These are phyloP conservation scores for Ophiodon elongatus DNA, from an alignment of 2,113 vertebrate genomes.

Conservation along the genomic window DNA sequence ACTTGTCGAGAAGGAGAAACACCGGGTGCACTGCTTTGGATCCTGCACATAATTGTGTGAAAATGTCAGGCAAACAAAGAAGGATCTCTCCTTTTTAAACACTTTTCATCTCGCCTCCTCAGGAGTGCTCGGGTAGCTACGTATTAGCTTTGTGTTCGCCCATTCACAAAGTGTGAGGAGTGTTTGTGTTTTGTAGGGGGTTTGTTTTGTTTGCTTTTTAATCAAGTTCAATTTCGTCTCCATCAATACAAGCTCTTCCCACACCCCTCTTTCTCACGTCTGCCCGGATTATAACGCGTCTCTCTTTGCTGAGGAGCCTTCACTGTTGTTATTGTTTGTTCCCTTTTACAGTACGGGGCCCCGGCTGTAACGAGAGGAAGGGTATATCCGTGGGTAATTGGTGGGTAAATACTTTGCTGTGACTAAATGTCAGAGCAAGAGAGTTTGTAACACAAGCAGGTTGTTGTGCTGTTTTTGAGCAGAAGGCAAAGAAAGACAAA, in stretches of 20 bases:
- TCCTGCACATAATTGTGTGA: slow-evolving; percentile 79
- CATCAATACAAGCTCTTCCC: slow-evolving; percentile 37
- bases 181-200: slow-evolving; percentile 75
- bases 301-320: slow-evolving; percentile 67
- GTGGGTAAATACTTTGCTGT: slow-evolving; percentile 81
- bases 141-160: slow-evolving; percentile 68
- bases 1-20: slow-evolving; percentile 63
- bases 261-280: slow-evolving; percentile 59
- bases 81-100: slow-evolving; percentile 76
- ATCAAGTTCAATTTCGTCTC: slow-evolving; percentile 77
- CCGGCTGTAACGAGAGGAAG: slow-evolving; percentile 74
- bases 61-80: slow-evolving; percentile 82
- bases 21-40: slow-evolving; percentile 62
- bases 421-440: slow-evolving; percentile 76
- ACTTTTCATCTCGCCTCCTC: slow-evolving; percentile 74
- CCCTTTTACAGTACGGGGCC: slow-evolving; percentile 54
- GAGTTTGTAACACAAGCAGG: slow-evolving; percentile 66
- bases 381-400: slow-evolving; percentile 81
- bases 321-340: slow-evolving; percentile 77
- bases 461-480: slow-evolving; percentile 68
- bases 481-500: slow-evolving; percentile 44
- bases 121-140: slow-evolving; percentile 56
- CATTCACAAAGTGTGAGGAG: slow-evolving; percentile 63
- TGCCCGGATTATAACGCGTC: slow-evolving; percentile 68
- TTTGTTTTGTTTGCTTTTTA: slow-evolving; percentile 82